A percentile compares a stretch with the other conserved stretches of the same genome.
phyloP scores from a whole-genome alignment of 2,113 vertebrate species.

The Panurus biarmicus region DNA sequence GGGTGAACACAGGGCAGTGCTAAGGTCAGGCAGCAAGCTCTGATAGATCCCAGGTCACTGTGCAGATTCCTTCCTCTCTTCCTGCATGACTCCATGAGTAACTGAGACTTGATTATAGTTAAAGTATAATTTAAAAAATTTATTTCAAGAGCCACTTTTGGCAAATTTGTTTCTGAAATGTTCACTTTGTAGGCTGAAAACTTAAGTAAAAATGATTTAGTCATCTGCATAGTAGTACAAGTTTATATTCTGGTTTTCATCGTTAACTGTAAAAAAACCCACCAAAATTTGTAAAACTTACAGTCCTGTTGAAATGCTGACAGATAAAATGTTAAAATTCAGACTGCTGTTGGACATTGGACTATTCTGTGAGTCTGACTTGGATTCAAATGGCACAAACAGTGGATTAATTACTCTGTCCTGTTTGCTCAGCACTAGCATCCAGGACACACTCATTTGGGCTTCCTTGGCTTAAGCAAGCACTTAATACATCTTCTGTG shows the following conservation, averaged over 20 bases:
- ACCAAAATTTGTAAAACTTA: neutral
- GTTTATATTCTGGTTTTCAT: neutral
- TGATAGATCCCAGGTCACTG: neutral
- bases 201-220: neutral
- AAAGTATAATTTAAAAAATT: neutral
- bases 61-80: neutral
- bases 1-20: neutral
- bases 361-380: neutral
- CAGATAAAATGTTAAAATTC: neutral
- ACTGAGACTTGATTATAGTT: neutral
- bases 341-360: neutral
- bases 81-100: neutral
- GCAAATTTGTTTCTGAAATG: neutral
- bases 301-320: neutral
- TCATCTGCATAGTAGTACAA: neutral
- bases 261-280: neutral
- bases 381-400: neutral
- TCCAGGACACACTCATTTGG: neutral
- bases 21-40: neutral
- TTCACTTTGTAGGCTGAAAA: neutral
- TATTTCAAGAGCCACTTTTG: neutral
- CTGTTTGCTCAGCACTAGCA: neutral
- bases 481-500: slow-evolving; percentile 18
- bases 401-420: neutral
- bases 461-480: neutral